Conservation (phyloP, 2,113 vertebrate genomes). For the Uria aalge region DNA sequence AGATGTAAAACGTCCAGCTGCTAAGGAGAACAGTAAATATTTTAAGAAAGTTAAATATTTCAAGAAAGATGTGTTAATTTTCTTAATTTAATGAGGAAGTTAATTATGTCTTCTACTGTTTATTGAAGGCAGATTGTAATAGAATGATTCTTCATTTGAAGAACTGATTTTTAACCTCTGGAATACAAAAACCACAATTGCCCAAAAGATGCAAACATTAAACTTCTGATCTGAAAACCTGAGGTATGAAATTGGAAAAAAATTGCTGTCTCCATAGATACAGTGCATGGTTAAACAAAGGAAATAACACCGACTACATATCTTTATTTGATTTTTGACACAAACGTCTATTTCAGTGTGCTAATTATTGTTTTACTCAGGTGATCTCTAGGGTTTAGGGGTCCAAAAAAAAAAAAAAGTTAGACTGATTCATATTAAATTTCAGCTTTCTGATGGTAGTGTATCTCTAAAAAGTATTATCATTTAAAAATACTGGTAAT, state of each 20-base stretch:
- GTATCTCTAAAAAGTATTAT: neutral
- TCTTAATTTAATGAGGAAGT: neutral
- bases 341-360: neutral
- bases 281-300: neutral
- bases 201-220: neutral
- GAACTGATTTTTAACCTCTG: neutral
- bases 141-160: neutral
- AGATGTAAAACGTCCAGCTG: neutral
- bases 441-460: neutral
- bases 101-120: neutral
- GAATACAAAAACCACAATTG: neutral
- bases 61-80: neutral
- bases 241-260: neutral
- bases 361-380: neutral
- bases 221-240: neutral
- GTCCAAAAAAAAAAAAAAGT: neutral
- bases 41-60: neutral
- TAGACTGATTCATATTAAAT: neutral
- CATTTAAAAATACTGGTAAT: neutral
- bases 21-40: neutral
- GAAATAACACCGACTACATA: neutral
- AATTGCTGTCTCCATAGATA: neutral
- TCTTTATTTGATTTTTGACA: neutral
- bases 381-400: neutral
- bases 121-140: neutral